Percentiles rank a stretch among this genome's conserved stretches.
phyloP scores from a whole-genome alignment of 1,140 invertebrate species.

The Muscidifurax raptorellus region DNA sequence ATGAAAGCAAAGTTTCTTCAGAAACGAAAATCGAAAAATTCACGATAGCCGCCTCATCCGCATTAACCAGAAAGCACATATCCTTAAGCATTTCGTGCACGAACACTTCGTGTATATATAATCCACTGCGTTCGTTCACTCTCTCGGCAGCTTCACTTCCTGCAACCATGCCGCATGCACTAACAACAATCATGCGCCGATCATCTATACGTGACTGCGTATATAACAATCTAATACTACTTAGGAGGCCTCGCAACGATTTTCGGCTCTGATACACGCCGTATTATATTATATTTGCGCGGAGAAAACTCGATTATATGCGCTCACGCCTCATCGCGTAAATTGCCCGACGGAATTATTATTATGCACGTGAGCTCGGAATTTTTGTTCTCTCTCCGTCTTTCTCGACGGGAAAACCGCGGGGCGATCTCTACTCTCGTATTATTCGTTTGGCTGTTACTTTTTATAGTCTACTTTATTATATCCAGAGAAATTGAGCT shows the following conservation, averaged over 20 bases:
- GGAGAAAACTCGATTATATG: conserved; percentile 21
- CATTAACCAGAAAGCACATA: neutral
- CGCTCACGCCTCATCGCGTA: conserved; percentile 8
- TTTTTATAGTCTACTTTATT: neutral
- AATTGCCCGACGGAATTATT: neutral
- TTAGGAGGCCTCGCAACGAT: neutral
- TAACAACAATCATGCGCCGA: neutral
- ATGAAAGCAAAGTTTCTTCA: neutral
- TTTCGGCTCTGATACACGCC: neutral
- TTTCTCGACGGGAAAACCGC: neutral
- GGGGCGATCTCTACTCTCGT: neutral
- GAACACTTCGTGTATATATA: neutral
- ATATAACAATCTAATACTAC: neutral
- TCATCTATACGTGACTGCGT: neutral
- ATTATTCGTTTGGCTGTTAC: neutral
- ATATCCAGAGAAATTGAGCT: neutral
- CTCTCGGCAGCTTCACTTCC: conserved; percentile 8
- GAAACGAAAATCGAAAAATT: neutral
- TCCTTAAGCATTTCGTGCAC: neutral
- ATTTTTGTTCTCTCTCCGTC: neutral
- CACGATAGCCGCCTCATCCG: neutral
- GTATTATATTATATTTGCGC: neutral
- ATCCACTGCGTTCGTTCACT: too few species aligned
- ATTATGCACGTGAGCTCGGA: conserved; percentile 14
- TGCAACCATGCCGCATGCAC: neutral